Conservation (phyloP, 2,113 vertebrate species). For the Melanostigma gelatinosum region DNA sequence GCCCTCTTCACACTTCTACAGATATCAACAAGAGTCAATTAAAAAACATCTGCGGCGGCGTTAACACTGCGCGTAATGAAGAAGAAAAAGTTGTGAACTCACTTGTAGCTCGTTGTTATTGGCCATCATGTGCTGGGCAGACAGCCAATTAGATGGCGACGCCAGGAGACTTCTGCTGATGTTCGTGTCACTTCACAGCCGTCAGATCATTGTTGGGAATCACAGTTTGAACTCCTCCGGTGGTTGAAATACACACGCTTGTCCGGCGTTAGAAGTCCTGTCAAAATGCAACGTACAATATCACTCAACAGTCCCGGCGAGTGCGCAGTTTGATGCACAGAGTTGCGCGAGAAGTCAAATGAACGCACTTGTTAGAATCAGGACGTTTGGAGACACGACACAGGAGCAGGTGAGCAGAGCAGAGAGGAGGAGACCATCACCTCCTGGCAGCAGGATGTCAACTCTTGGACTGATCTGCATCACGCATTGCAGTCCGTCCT, state of each 20-base stretch:
- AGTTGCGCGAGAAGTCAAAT: not conserved
- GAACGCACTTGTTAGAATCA: constrained; percentile 23
- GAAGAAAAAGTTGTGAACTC: constrained; percentile 54
- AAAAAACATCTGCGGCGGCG: not conserved
- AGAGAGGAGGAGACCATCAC: constrained; percentile 49
- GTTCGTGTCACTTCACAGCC: constrained; percentile 27
- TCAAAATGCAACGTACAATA: not conserved
- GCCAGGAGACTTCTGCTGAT: constrained; percentile 31
- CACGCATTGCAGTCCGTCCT: constrained; percentile 51
- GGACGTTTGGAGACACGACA: not conserved
- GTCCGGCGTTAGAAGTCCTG: constrained; percentile 11
- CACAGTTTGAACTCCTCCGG: not conserved
- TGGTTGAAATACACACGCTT: not conserved
- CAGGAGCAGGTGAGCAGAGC: constrained; percentile 34
- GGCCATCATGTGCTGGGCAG: constrained; percentile 65
- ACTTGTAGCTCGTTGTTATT: constrained; percentile 78
- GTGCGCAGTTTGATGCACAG: not conserved
- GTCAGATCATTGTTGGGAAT: constrained; percentile 47
- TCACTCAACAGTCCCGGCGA: not conserved
- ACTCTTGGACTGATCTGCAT: constrained; percentile 64
- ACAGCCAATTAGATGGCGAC: constrained; percentile 21
- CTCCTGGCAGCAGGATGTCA: constrained; percentile 53
- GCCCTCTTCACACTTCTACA: not conserved
- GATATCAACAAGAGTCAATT: not conserved
- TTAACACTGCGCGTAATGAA: not conserved